These are phyloP conservation scores for Apodemia mormo DNA, from an alignment of 2,888 invertebrate species.

Conservation along the genomic window DNA sequence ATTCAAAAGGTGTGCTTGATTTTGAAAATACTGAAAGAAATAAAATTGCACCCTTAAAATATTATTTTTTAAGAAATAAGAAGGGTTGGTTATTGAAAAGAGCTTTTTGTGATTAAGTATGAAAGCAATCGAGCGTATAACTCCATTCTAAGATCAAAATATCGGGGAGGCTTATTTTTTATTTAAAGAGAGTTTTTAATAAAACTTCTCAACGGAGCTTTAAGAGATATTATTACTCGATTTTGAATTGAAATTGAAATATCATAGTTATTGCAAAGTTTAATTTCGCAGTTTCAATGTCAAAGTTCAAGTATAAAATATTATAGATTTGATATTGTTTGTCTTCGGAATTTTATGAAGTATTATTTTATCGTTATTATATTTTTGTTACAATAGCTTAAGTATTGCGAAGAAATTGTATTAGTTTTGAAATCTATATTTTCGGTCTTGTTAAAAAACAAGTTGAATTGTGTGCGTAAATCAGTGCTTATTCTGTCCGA, in stretches of 20 bases:
- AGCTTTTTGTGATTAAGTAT: slow-evolving; percentile 56
- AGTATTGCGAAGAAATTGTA: too few relatives aligned
- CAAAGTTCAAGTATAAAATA: not conserved
- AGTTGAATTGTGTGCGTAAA: too few relatives aligned
- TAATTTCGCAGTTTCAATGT: not conserved
- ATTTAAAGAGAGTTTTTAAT: slow-evolving; percentile 25
- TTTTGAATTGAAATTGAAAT: not conserved
- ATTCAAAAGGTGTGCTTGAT: not conserved
- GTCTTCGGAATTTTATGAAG: too few relatives aligned
- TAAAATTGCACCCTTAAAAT: slow-evolving; percentile 49
- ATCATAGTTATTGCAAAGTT: not conserved
- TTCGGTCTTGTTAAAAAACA: too few relatives aligned
- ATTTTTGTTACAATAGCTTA: too few relatives aligned
- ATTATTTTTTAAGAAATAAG: slow-evolving; percentile 53
- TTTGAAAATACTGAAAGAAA: slow-evolving; percentile 34
- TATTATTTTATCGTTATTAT: too few relatives aligned
- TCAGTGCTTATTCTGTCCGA: too few relatives aligned
- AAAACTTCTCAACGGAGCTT: slow-evolving; percentile 3
- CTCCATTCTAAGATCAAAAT: slow-evolving; percentile 50
- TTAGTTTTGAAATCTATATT: too few relatives aligned
- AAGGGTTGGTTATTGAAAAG: slow-evolving; percentile 63
- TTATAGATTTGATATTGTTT: too few relatives aligned
- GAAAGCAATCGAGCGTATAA: slow-evolving; percentile 54
- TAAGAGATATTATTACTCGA: not conserved
- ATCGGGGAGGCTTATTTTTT: slow-evolving; percentile 48